Base-by-base conservation (phyloP, 2,888 invertebrate genomes). In the Glomeris marginata region DNA sequence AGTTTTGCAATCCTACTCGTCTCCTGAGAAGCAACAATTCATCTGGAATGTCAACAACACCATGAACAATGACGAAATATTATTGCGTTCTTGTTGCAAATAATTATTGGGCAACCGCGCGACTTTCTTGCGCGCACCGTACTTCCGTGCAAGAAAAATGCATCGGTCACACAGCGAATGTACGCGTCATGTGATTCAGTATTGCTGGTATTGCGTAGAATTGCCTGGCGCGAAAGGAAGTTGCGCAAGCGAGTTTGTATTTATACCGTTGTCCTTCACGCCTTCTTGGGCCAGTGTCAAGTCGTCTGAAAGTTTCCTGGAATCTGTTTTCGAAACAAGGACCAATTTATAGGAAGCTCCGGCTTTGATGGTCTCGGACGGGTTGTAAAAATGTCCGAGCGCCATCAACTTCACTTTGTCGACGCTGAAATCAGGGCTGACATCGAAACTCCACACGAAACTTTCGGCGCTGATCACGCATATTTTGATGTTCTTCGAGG, bases 351-450 rank as follows among this genome's bases (percentile, higher is more conserved):
- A 68, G 45, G 66, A 64, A 34, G 66, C 59, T 1, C 66, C 63
- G 49, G 60, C 60, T 54, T 67, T 67, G 49, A 65, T 58, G 47
- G 63, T 61, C 36, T 66, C 67, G 13, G 62, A 56, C 15, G 63
- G 60, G 50, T 65, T 62, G 44, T 63, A 62, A 52, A 70, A 65
- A 52, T 67, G 64, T 33, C 63, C 60, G 41, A 69, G 56, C 10
- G 66, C 66, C 56, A 61, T 60, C 6, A 65, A 60, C 58, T 69
- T 69, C 28, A 69, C 52, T 52, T 62, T 63, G 45, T 69, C 68
- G 2, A 69, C 62, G 4, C 65, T 64, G 40, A 62, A 59, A 50
- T 65, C 67, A n/a, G 60, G 58, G 20, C 63, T 61, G 11, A 65
- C 58, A 16, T 65, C 64, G 2, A 62, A 53, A 5, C 60, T 57